Evolutionary conservation across 2,113 vertebrate genomes (phyloP), one percentile per base, ranked within the genome.

Genomic region (Serinus canaria): DNA sequence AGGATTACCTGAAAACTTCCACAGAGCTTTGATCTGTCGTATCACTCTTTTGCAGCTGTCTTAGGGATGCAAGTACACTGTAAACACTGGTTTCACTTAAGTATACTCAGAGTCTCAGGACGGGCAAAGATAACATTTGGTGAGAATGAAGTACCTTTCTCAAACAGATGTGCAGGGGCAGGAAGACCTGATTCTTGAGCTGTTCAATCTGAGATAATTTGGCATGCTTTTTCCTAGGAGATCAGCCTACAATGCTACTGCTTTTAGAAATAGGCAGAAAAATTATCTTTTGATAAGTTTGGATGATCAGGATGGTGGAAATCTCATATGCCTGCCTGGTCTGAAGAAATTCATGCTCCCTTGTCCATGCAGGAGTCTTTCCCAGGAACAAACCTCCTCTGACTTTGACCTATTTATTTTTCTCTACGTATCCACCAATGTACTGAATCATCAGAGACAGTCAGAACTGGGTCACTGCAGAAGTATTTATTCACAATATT

Each of bases 1-100:
- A 92, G 37, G 64, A 92, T 67, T 88, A 94, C 74, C 72, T 92
- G 78, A 81, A 72, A 82, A 83, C 83, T 86, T 96, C 74, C 62
- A 62, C 22, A 87, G 49, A 84, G 68, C 93, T 96, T 95, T 92
- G 87, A 83, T 91, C 66, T 91, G 35, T 52, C 1, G 0, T 79
- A 58, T 84, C n/a, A 35, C 46, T 92, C 75, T 52, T 91, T 59
- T 52, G 78, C 78, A 87, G 56, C 44, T 94, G 59, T 84, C 30
- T 91, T 49, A 89, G 39, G 33, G 81, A 76, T 72, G 59, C 44
- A 81, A 69, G 46, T 39, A 13, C 11, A 13, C 43, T 66, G 58
- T 73, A 94, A 94, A 92, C 87, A 87, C 6, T 43, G 63, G 35
- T 53, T 39, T 85, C 55, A 73, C 49, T 93, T 84, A 68, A 93